Conservation (phyloP, 2,797 vertebrate species). For the Urophycis tenuis region DNA sequence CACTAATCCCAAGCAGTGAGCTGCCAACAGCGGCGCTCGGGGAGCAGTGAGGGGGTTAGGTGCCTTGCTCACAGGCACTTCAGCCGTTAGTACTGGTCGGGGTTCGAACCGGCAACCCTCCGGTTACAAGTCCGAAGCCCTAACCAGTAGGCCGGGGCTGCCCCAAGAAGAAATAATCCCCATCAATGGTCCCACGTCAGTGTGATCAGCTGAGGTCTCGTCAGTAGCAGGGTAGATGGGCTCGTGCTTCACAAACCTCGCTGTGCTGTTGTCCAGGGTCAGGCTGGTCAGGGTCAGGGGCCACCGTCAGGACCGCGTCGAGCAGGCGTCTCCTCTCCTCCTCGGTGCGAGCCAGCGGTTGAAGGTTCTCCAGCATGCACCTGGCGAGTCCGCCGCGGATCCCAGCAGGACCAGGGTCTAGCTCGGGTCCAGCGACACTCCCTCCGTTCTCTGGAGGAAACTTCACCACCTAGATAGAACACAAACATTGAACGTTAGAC, state of each 20-base stretch:
- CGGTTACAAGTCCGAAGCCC: too few relatives aligned
- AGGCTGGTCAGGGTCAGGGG: too few relatives aligned
- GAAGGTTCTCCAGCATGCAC: background rate
- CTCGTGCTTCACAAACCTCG: background rate
- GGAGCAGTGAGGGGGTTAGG: too few relatives aligned
- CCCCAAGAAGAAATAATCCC: too few relatives aligned
- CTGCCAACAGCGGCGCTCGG: too few relatives aligned
- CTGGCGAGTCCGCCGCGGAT: background rate
- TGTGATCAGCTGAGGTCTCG: too few relatives aligned
- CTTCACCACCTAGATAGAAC: slow-evolving; percentile 1
- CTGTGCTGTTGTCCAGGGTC: background rate
- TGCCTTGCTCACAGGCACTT: too few relatives aligned
- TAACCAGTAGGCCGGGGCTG: too few relatives aligned
- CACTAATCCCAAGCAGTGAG: too few relatives aligned
- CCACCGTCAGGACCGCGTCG: background rate
- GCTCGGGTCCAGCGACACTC: background rate
- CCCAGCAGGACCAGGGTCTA: background rate
- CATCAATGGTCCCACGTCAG: background rate
- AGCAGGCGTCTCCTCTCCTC: background rate
- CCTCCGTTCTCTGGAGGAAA: background rate
- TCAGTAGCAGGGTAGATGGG: too few relatives aligned
- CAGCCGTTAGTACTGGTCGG: too few relatives aligned
- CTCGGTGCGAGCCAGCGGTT: background rate
- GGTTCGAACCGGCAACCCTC: too few relatives aligned
- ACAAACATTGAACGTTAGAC: background rate